phyloP scores from a whole-genome alignment of 2,113 vertebrate genomes.

The Sylvicapra grimmia region DNA sequence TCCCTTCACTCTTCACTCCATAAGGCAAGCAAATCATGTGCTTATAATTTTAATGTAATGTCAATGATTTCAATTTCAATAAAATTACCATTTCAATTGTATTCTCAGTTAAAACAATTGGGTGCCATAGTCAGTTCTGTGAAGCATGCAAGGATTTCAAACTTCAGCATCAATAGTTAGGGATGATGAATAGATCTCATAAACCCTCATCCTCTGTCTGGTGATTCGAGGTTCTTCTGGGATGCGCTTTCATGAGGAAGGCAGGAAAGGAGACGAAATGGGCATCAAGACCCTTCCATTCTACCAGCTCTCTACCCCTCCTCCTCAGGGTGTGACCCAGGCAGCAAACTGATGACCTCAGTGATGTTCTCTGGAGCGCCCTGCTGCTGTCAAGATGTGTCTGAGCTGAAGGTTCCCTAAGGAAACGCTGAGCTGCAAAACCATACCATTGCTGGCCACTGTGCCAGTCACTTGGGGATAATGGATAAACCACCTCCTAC shows the following conservation, averaged over 20 bases:
- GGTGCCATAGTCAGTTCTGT: neutral
- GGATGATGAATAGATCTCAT: neutral
- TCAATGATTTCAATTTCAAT: constrained; percentile 31
- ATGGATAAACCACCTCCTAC: neutral
- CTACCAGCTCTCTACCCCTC: neutral
- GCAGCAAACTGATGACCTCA: rapidly evolving
- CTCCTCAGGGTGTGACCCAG: rapidly evolving
- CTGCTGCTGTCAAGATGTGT: neutral
- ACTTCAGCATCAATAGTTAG: neutral
- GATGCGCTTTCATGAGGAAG: neutral
- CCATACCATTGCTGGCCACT: rapidly evolving
- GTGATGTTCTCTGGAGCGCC: no score
- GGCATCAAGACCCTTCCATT: rapidly evolving
- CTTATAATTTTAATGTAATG: constrained; percentile 35
- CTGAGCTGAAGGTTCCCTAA: neutral
- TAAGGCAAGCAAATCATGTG: constrained; percentile 34
- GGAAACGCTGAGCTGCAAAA: neutral
- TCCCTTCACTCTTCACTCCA: constrained; percentile 13
- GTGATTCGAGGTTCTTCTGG: neutral
- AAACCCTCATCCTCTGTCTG: neutral
- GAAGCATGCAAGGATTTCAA: neutral
- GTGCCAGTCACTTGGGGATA: no score
- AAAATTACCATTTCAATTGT: constrained; percentile 27
- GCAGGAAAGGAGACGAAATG: neutral
- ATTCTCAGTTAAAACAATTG: neutral